Evolutionary conservation across 2,113 vertebrate species (phyloP), one percentile per base, ranked within the genome.

Genomic region (Alethe diademata): DNA sequence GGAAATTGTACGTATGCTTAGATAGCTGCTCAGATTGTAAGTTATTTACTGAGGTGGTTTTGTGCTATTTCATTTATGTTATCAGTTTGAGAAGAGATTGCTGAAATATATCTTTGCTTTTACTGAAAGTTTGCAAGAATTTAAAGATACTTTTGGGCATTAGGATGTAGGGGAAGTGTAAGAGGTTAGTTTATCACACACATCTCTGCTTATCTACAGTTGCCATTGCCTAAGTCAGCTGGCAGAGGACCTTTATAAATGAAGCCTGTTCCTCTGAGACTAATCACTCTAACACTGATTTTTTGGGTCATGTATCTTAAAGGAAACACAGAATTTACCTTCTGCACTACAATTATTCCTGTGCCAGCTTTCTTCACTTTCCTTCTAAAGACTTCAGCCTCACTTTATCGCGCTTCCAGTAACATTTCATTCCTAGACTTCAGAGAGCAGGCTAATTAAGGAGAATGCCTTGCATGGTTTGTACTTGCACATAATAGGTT

Each of bases 391-490:
- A 87, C 50, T 87, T 78, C 73, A 72, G 66, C 89, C 81, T 78
- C 93, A 70, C 85, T 86, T 64, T 51, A 8, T 86, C 95, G 88
- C n/a, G 10, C 90, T 74, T 69, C 69, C 88, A 84, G 3, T 96
- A 82, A 91, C 95, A 97, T 96, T 94, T 94, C 97, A 97, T 82
- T 92, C 90, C 75, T 91, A 94, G 90, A 84, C 48, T 22, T 48
- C 67, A 58, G 53, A 47, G 54, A 76, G 69, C 47, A 17, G 33
- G 36, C 86, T 70, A 73, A 66, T 79, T 47, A 53, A 78, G 47
- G 40, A 90, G 76, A 72, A 33, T 76, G 26, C 48, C 67, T 76
- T 92, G 83, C 90, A 72, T 86, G 91, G 84, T 87, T 93, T 71
- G 58, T 92, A 92, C 87, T 62, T 94, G 79, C 78, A 43, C 78